These are phyloP conservation scores for Diabrotica virgifera DNA, from an alignment of 1,140 invertebrate genomes.

Conservation along the genomic window DNA sequence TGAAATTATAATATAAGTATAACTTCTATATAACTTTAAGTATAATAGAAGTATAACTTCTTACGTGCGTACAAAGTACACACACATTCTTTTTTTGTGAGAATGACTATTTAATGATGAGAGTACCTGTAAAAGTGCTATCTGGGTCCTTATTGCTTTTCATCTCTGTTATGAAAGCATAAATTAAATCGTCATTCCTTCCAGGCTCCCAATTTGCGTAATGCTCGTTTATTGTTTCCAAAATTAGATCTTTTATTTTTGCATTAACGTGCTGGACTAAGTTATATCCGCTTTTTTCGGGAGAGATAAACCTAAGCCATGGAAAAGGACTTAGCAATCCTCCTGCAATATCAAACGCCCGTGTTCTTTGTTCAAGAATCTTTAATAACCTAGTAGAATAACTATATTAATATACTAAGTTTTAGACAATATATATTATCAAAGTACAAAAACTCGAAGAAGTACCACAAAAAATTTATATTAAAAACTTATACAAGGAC, in stretches of 20 bases:
- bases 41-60: too few species aligned
- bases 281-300: slow-evolving; percentile 58
- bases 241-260: slow-evolving; percentile 24
- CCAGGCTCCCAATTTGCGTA: slow-evolving; percentile 51
- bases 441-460: too few species aligned
- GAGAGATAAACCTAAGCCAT: slow-evolving; percentile 59
- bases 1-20: too few species aligned
- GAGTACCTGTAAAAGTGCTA: slow-evolving; percentile 33
- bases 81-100: too few species aligned
- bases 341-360: slow-evolving; percentile 62
- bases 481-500: too few species aligned
- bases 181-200: slow-evolving; percentile 65
- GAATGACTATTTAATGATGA: slow-evolving; percentile 9
- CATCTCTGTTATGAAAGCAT: slow-evolving; percentile 64
- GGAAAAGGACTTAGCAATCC: slow-evolving; percentile 66
- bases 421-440: too few species aligned
- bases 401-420: too few species aligned
- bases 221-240: slow-evolving; percentile 57
- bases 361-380: slow-evolving; percentile 58
- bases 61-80: too few species aligned
- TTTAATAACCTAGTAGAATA: slow-evolving; percentile 53
- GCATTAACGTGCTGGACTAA: slow-evolving; percentile 45
- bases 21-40: too few species aligned
- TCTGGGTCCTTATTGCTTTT: slow-evolving; percentile 43
- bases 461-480: too few species aligned